Percentiles rank a stretch among this genome's conserved stretches.
phyloP scores from a whole-genome alignment of 2,113 vertebrate genomes.

The Apeltes quadracus region DNA sequence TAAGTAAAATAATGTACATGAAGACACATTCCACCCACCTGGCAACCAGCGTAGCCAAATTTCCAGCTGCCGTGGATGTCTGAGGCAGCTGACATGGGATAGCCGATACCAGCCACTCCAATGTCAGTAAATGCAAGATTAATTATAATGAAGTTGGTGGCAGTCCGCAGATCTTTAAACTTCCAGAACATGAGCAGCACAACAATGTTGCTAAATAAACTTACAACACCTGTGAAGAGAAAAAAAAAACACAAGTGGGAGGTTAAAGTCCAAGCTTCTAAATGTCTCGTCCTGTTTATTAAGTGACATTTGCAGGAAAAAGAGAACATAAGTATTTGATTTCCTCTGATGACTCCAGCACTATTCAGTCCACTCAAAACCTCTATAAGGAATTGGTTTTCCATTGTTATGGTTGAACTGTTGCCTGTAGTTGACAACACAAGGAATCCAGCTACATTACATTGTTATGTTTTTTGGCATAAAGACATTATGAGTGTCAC shows the following conservation, averaged over 20 bases:
- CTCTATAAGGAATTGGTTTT: not conserved
- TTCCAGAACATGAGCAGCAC: constrained; percentile 95
- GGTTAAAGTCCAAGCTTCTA: not conserved
- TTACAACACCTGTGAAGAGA: constrained; percentile 86
- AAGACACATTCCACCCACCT: constrained; percentile 80
- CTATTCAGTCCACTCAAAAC: not conserved
- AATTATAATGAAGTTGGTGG: constrained; percentile 95
- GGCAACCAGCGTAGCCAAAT: constrained; percentile 92
- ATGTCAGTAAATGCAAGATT: constrained; percentile 96
- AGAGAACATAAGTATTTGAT: not conserved
- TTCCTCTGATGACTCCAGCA: not conserved
- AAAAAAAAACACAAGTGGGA: constrained; percentile 4
- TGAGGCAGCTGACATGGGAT: constrained; percentile 97
- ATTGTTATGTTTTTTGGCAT: not conserved
- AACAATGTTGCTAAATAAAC: constrained; percentile 91
- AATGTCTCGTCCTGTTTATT: not conserved
- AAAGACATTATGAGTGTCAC: not conserved
- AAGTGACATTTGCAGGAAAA: not conserved
- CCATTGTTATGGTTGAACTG: not conserved
- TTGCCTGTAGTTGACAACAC: not conserved
- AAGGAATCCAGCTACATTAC: not conserved
- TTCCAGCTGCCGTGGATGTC: constrained; percentile 96
- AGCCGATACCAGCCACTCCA: constrained; percentile 95
- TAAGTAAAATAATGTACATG: not conserved
- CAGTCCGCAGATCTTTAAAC: constrained; percentile 91